Evolutionary conservation across 2,113 vertebrate genomes (phyloP), one percentile per base, ranked within the genome.

Genomic region (Gallinago jamesoni): DNA sequence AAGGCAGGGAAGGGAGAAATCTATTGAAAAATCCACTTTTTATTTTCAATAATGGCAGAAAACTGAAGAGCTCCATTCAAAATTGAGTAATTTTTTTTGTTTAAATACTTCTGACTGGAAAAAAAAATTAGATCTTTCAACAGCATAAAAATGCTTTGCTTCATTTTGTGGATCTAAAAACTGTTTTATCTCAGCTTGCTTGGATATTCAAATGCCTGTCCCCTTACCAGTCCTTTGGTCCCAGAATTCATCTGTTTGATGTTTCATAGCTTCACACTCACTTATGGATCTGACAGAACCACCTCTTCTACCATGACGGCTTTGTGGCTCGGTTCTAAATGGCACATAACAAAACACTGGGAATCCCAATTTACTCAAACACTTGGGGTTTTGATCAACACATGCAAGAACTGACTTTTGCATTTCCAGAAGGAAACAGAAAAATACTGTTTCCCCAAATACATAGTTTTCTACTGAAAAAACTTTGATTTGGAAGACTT

Each of bases 301-400:
- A 73, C 64, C 16, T 55, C 60, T 68, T n/a, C 56, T 30, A 2
- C 28, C 31, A 17, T 1, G 1, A 78, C 4, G 17, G 8, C 47
- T 59, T 22, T 13, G 15, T 30, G 53, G 69, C 47, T 72, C 47
- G 72, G 37, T 43, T 68, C 17, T 48, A 28, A 53, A 41, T 1
- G 10, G 24, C 28, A 67, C 10, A 5, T 0, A 33, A 33, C 12
- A 45, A 30, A 25, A 14, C 13, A 43, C 31, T 12, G 17, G 27
- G 52, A 84, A 63, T 37, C 70, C 22, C 39, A 33, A 11, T 23
- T 82, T 37, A 83, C 8, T 10, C 60, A 75, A 45, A 14, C 18
- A 75, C 41, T 33, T 22, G 10, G 30, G 19, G 19, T 35, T 78
- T 63, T 39, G 33, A 67, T 0, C 1, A 2, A 25, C 0, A 2